Base-by-base conservation (phyloP, 2,113 vertebrate genomes). In the Plotosus lineatus region DNA sequence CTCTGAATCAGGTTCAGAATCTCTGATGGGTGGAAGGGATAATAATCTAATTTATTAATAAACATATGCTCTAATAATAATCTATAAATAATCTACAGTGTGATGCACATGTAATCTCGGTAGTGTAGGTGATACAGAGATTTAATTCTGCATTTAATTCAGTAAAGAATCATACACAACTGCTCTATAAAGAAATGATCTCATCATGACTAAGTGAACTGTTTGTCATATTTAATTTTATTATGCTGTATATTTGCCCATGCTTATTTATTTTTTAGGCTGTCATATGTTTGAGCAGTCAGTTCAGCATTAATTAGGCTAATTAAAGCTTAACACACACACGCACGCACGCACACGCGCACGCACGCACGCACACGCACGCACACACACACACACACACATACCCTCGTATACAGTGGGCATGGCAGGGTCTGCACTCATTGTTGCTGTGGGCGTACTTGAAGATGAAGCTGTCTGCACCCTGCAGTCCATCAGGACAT, bases 381-480 rank as follows among this genome's bases (percentile, higher is more conserved):
- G 11, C 61, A 42, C 78, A 23, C 50, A 51, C 50, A 55, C 33
- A 44, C 19, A 50, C 66, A 77, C 46, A 50, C 21, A n/a, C 96
- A 94, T 92, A 99, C 98, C 97, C 98, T 84, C 98, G 96, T 53
- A 96, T 98, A 90, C 98, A 99, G 93, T 99, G 98, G 21, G 94
- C 92, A 33, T 99, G 97, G 86, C 98, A 99, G 0, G 97, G 97
- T 14, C 95, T 96, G 80, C 98, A 99, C 86, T 98, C 97, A 31
- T 93, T 96, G 85, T 98, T 96, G 87, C 95, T 95, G 86, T 99
- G 96, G 0, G 97, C 95, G 0, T 97, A 99, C 88, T 99, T 99
- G 92, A 98, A 99, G 88, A 99, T 98, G 89, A 99, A 98, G 87
- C 98, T 96, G 90, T 94, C 95, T 75, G 96, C 93, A 0, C 97